phyloP scores from a whole-genome alignment of 2,113 vertebrate species.

The Ceratotherium simum region DNA sequence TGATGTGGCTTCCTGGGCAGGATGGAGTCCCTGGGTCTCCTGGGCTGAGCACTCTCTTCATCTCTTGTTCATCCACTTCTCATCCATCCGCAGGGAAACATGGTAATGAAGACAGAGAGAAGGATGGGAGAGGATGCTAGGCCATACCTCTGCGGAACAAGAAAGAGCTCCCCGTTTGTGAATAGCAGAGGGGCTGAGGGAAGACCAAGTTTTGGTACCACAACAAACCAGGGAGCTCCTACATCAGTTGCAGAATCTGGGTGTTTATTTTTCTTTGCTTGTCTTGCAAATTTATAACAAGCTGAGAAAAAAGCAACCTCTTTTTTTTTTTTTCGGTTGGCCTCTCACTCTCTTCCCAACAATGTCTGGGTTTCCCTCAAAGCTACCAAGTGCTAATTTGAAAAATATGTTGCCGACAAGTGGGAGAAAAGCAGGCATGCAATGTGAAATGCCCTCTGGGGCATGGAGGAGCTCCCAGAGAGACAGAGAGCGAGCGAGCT shows the following conservation, averaged over 20 bases:
- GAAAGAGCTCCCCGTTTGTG: slow-evolving; percentile 48
- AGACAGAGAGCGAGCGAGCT: accelerated
- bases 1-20: background rate
- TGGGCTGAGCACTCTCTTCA: background rate
- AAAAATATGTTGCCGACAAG: slow-evolving; percentile 75
- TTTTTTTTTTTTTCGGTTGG: background rate
- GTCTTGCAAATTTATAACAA: slow-evolving; percentile 71
- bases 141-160: background rate
- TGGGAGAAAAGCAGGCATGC: slow-evolving; percentile 66
- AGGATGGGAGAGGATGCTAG: background rate
- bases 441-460: slow-evolving; percentile 63
- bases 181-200: background rate
- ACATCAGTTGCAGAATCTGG: slow-evolving; percentile 56
- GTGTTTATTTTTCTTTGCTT: slow-evolving; percentile 76
- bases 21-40: background rate
- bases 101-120: background rate
- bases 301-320: slow-evolving; percentile 57
- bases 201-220: slow-evolving; percentile 63
- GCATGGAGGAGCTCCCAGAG: background rate
- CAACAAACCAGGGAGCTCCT: slow-evolving; percentile 58
- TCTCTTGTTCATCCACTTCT: background rate
- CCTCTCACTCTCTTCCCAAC: slow-evolving; percentile 57
- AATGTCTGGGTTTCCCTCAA: slow-evolving; percentile 76
- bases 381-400: slow-evolving; percentile 68
- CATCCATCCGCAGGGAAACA: background rate